Evolutionary conservation across 2,797 vertebrate species (phyloP).

Genomic region (Molossus molossus): DNA sequence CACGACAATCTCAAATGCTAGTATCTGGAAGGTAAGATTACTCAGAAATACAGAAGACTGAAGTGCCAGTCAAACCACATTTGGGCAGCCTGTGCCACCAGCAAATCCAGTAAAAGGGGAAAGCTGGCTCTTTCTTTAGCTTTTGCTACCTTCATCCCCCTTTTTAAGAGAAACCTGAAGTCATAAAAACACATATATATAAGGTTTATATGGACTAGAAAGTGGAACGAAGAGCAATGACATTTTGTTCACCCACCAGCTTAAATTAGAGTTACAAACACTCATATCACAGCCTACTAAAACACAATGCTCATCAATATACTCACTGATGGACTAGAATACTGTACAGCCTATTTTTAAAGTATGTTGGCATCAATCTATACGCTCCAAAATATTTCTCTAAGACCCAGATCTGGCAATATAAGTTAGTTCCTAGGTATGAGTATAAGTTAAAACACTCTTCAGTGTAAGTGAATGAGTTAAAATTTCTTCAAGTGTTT

Average conservation of each 20-base stretch:
- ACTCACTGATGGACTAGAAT: background rate
- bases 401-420: background rate
- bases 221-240: conserved; percentile 46
- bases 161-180: conserved; percentile 65
- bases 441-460: conserved; percentile 25
- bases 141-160: background rate
- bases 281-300: background rate
- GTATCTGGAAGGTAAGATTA: background rate
- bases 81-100: background rate
- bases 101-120: background rate
- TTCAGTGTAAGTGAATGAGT: background rate
- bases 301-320: conserved; percentile 17
- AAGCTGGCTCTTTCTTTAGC: background rate
- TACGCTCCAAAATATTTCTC: background rate
- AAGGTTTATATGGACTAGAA: background rate
- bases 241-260: background rate
- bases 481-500: background rate
- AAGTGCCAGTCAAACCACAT: background rate
- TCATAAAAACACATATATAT: conserved; percentile 36
- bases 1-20: background rate
- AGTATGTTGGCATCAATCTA: background rate
- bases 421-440: background rate
- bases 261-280: conserved; percentile 37
- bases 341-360: background rate
- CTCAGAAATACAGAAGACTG: background rate